phyloP scores from a whole-genome alignment of 1,140 invertebrate species.

The Wiebesia pumilae region DNA sequence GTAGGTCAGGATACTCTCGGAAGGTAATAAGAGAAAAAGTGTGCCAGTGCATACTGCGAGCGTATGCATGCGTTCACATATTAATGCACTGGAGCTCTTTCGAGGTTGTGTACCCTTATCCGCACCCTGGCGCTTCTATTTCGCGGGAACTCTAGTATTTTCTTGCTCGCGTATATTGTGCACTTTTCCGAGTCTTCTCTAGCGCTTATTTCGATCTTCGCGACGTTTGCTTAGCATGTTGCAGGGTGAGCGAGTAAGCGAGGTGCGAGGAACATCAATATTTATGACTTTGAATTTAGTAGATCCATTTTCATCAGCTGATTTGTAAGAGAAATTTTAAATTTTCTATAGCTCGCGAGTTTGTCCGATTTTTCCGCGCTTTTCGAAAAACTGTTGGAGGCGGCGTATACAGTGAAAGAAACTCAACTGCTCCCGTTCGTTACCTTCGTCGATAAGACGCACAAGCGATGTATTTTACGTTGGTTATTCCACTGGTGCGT shows the following conservation, averaged over 20 bases:
- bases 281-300: background rate
- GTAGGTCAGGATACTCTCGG: background rate
- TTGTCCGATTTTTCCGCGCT: background rate
- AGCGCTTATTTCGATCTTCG: background rate
- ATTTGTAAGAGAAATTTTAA: background rate
- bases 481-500: background rate
- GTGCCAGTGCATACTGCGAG: background rate
- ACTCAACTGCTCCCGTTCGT: background rate
- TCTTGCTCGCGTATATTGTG: background rate
- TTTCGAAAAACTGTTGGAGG: background rate
- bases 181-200: background rate
- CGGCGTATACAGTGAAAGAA: background rate
- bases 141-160: background rate
- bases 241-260: too few relatives aligned
- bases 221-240: background rate
- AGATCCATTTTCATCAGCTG: background rate
- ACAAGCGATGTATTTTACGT: background rate
- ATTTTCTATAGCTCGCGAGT: background rate
- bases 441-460: background rate
- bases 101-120: background rate
- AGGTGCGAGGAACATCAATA: too few relatives aligned
- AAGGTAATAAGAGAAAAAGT: background rate
- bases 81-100: background rate
- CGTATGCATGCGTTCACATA: background rate
- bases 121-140: background rate